Conservation (phyloP, 2,113 vertebrate genomes). For the Sturnira hondurensis region DNA sequence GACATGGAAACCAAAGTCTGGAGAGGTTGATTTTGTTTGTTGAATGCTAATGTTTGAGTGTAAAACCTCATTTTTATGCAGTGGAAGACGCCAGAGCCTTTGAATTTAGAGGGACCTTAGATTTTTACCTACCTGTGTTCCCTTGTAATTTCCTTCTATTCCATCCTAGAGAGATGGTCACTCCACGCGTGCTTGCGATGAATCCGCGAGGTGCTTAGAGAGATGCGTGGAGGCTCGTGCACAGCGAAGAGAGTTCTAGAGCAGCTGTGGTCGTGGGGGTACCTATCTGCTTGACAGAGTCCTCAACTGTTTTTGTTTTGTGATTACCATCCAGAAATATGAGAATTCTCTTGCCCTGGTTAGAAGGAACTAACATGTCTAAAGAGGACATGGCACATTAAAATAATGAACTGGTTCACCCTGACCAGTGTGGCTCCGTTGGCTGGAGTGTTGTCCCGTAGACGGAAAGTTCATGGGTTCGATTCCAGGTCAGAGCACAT, state of each 20-base stretch:
- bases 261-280: fast-evolving
- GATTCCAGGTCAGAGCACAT: no score
- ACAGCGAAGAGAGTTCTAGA: neutral
- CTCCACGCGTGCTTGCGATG: no score
- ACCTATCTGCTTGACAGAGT: neutral
- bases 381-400: constrained; percentile 12
- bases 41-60: neutral
- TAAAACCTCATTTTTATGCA: neutral
- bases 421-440: no score
- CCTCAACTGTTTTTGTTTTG: neutral
- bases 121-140: neutral
- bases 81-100: neutral
- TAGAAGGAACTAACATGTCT: neutral
- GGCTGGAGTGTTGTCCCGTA: no score
- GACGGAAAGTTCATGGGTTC: no score
- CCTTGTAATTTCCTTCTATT: neutral
- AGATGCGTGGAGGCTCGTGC: neutral
- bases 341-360: neutral
- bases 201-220: neutral
- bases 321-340: neutral
- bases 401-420: constrained; percentile 21
- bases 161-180: neutral
- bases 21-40: neutral
- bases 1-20: neutral
- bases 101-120: neutral